Conservation (phyloP, 2,888 invertebrate genomes). For the Cheilosia vulpina region DNA sequence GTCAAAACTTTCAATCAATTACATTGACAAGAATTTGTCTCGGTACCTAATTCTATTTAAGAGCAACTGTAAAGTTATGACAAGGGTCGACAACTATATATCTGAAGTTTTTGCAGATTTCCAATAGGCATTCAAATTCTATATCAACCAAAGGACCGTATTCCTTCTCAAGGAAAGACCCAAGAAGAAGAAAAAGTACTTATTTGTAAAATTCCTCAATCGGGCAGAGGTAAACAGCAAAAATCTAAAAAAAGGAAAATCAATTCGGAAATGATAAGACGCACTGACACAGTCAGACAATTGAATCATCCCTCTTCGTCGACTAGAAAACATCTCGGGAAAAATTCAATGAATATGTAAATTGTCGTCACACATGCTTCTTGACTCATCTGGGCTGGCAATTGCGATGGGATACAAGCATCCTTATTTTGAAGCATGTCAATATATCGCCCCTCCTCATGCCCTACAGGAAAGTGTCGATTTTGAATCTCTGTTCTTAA, state of each 20-base stretch:
- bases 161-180: not conserved
- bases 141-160: conserved; percentile 1
- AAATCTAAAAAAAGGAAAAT: conserved; percentile 37
- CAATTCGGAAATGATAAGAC: conserved; percentile 36
- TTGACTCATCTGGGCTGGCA: not conserved
- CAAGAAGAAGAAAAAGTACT: too few relatives aligned
- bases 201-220: conserved; percentile 21
- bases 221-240: not conserved
- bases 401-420: not conserved
- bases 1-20: conserved; percentile 54
- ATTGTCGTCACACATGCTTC: conserved; percentile 42
- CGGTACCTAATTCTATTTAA: conserved; percentile 40
- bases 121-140: not conserved
- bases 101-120: not conserved
- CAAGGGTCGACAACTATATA: conserved; percentile 45
- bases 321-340: conserved; percentile 5
- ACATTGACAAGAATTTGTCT: conserved; percentile 33
- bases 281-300: conserved; percentile 42
- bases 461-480: conserved; percentile 24
- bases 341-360: conserved; percentile 64
- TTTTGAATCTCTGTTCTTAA: conserved; percentile 52
- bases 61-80: conserved; percentile 22
- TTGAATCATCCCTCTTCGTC: conserved; percentile 30
- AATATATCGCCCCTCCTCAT: not conserved
- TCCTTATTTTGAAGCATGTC: conserved; percentile 15